Evolutionary conservation across 2,113 vertebrate genomes (phyloP).

Genomic region (Dicerorhinus sumatrensis): DNA sequence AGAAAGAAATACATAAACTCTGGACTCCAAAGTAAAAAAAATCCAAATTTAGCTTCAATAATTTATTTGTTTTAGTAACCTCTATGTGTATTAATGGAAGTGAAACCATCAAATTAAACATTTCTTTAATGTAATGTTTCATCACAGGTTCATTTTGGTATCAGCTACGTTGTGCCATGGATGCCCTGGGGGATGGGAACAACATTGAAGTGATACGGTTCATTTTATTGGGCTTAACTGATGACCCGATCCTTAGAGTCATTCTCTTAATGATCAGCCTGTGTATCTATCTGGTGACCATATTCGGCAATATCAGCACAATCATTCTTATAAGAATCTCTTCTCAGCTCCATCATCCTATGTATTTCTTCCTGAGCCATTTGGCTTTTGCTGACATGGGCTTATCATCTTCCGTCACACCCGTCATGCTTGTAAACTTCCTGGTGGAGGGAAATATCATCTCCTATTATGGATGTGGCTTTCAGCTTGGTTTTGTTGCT

Average conservation of each 20-base stretch:
- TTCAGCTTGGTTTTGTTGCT: neutral
- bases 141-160: too few relatives aligned
- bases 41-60: neutral
- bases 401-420: constrained; percentile 48
- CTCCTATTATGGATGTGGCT: constrained; percentile 4
- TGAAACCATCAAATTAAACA: too few relatives aligned
- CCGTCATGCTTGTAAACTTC: constrained; percentile 60
- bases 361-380: too few relatives aligned
- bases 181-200: too few relatives aligned
- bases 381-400: constrained; percentile 23
- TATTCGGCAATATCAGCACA: constrained; percentile 49
- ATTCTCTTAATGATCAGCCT: constrained; percentile 68
- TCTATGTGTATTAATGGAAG: neutral
- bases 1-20: neutral
- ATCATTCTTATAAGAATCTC: constrained; percentile 57
- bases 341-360: constrained; percentile 27
- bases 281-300: constrained; percentile 16
- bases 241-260: neutral
- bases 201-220: too few relatives aligned
- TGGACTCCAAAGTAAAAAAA: neutral
- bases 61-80: neutral
- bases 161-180: too few relatives aligned
- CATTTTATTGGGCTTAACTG: constrained; percentile 58
- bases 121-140: too few relatives aligned
- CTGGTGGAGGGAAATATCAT: neutral